These are phyloP conservation scores for Semotilus atromaculatus DNA, from an alignment of 2,797 vertebrate genomes.

Conservation along the genomic window DNA sequence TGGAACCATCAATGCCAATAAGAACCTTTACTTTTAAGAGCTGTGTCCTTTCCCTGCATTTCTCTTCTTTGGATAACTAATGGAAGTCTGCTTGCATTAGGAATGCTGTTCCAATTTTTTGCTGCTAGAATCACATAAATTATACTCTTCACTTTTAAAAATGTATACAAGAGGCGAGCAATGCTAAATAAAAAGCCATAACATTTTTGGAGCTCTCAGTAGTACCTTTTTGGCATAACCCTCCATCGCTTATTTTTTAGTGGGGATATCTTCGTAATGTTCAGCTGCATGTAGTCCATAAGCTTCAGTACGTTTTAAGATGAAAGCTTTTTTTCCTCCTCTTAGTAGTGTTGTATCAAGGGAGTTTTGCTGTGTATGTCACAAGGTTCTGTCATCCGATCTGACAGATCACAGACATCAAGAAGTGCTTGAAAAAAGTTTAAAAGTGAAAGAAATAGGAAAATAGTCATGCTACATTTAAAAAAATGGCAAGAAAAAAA, in stretches of 20 bases:
- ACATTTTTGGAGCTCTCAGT: slow-evolving; percentile 1
- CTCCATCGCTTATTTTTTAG: slow-evolving; percentile 9
- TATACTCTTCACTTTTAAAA: neutral
- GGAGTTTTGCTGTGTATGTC: slow-evolving; percentile 69
- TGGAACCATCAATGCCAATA: neutral
- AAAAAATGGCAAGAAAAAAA: slow-evolving; percentile 44
- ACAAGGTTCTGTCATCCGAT: slow-evolving; percentile 77
- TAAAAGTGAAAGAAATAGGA: slow-evolving; percentile 35
- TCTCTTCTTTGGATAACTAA: neutral
- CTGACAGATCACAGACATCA: slow-evolving; percentile 75
- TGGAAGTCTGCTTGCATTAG: neutral
- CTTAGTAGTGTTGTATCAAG: slow-evolving; percentile 72
- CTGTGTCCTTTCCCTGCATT: no score
- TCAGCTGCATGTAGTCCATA: slow-evolving; percentile 34
- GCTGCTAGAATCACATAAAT: neutral
- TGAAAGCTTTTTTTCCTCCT: slow-evolving; percentile 72
- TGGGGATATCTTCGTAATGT: slow-evolving; percentile 21
- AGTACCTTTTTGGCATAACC: slow-evolving; percentile 18
- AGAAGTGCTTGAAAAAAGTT: slow-evolving; percentile 68
- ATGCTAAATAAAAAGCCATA: neutral
- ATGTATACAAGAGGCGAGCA: neutral
- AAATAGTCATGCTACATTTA: slow-evolving; percentile 45
- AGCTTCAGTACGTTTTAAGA: slow-evolving; percentile 68
- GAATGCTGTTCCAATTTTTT: neutral
- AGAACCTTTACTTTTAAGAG: neutral